A percentile compares a stretch with the other conserved stretches of the same genome.
Evolutionary conservation across 2,113 vertebrate species (phyloP).

Genomic region (Neotoma lepida): DNA sequence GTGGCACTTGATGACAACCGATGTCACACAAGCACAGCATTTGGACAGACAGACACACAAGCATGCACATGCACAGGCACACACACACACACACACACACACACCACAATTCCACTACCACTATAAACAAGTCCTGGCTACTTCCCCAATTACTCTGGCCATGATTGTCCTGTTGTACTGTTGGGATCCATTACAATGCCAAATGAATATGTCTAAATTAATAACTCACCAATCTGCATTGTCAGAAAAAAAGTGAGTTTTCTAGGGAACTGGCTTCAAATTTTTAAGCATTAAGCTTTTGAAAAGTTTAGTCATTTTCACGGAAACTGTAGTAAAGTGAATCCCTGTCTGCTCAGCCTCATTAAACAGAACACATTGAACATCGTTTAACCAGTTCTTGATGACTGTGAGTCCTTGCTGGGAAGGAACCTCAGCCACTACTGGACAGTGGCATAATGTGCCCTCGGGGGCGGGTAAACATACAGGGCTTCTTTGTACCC

Average conservation of each 20-base stretch:
- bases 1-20: not conserved
- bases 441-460: not conserved
- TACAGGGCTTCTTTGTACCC: too few species aligned
- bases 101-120: not conserved
- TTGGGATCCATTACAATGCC: not conserved
- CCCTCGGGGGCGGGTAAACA: not conserved
- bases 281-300: constrained; percentile 29
- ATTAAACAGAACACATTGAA: constrained; percentile 34
- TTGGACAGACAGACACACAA: not conserved
- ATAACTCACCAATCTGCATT: not conserved
- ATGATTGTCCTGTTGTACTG: not conserved
- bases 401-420: not conserved
- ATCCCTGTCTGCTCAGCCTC: constrained; percentile 40
- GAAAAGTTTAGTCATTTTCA: constrained; percentile 47
- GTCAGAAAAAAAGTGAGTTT: constrained; percentile 43
- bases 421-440: not conserved
- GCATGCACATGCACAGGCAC: not conserved
- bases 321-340: constrained; percentile 50
- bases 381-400: constrained; percentile 18
- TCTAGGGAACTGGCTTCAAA: constrained; percentile 30
- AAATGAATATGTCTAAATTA: constrained; percentile 13
- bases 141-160: not conserved
- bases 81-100: not conserved
- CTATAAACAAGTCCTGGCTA: not conserved
- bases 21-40: not conserved